These are phyloP conservation scores for Peromyscus aztecus DNA, from an alignment of 2,797 vertebrate genomes.

Conservation along the genomic window DNA sequence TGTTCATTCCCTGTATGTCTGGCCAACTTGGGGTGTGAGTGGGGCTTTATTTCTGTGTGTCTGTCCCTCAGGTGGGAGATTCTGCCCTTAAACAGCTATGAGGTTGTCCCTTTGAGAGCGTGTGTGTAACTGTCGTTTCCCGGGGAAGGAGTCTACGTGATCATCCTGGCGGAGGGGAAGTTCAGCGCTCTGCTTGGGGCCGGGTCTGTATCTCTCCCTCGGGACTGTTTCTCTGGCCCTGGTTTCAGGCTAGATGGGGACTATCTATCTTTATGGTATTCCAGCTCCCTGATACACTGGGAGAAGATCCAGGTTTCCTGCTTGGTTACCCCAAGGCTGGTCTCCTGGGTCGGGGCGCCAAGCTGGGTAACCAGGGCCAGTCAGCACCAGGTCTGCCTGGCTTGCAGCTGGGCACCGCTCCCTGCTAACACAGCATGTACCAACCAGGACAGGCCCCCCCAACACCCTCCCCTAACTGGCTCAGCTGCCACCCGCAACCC, in stretches of 20 bases:
- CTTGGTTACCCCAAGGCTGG: not conserved
- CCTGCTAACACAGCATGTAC: constrained; percentile 79
- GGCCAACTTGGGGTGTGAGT: not conserved
- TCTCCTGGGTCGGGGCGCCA: not conserved
- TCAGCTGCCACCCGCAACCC: constrained; percentile 66
- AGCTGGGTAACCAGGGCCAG: not conserved
- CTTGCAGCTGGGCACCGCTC: constrained; percentile 64
- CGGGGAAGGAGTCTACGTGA: not conserved
- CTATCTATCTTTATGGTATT: not conserved
- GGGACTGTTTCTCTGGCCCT: not conserved
- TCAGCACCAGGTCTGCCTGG: constrained; percentile 51
- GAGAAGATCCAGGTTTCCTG: not conserved
- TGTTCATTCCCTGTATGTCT: not conserved
- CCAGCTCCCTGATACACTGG: not conserved
- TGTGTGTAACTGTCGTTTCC: not conserved
- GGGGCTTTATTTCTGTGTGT: constrained; percentile 42
- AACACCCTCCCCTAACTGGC: not conserved
- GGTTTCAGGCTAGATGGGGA: not conserved
- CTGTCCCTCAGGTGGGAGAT: not conserved
- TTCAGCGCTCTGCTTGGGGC: too few relatives aligned
- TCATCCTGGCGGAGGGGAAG: not conserved
- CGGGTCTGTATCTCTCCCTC: not conserved
- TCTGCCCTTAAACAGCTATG: not conserved
- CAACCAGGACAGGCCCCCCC: not conserved
- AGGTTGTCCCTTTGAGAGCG: not conserved